Base-by-base conservation (phyloP, 1,140 invertebrate genomes). In the Platyscapa corneri region DNA sequence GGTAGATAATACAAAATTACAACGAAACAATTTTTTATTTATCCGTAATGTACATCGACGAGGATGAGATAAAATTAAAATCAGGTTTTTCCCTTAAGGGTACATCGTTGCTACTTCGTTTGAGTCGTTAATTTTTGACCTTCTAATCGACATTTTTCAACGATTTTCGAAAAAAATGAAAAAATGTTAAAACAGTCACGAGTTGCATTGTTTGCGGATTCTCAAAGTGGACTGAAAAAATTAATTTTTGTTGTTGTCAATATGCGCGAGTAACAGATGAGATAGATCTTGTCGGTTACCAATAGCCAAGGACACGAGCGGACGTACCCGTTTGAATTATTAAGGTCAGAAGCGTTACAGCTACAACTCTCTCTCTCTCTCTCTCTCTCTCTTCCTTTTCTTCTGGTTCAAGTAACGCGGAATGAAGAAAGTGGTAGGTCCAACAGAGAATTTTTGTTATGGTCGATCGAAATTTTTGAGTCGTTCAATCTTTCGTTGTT, bases 241-340 rank as follows among this genome's bases (percentile, higher is more conserved):
- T 53, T 14, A 53, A 2, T 53, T 53, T 53, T 53, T 16, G 3
- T 16, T 16, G 27, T 30, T 65, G 30, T 65, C 27, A 60, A 78
- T 32, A 32, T 42, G 37, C 6, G 18, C 75, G 37, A 70, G 18
- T 18, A 23, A 79, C 87, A 27, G 70, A 75, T 60, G 70, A 72
- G 70, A 30, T 86, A 89, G 89, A 89, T 89, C 90, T 90, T 91
- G 89, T 90, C 90, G 89, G 90, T 91, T 90, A 90, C 90, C 89
- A 90, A 90, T 89, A 86, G 80, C 87, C 87, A 90, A 89, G 87
- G 89, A 90, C 89, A 89, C 91, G 79, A 90, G 88, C 87, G 90
- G n/a, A 88, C 89, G 90, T 87, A 89, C 86, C 80, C 49, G 75
- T 84, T 78, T 78, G 88, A 90, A 88, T 91, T 91, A 92, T 91